A percentile compares a stretch with the other conserved stretches of the same genome.
Conservation (phyloP, 2,888 invertebrate genomes). For the Hetaerina titia region DNA sequence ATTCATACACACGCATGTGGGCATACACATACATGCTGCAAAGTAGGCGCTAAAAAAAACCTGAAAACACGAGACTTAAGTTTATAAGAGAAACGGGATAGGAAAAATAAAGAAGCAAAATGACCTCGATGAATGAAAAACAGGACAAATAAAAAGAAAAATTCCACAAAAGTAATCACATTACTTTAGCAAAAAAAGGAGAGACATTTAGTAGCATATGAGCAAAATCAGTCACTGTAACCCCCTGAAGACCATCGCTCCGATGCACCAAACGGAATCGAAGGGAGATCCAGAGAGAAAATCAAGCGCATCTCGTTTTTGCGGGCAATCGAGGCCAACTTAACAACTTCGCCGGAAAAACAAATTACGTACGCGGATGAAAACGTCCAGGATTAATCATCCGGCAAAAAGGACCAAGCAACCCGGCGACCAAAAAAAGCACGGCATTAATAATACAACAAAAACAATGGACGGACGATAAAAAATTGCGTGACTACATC, state of each 20-base stretch:
- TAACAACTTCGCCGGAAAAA: constrained; percentile 7
- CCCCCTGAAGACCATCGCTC: not conserved
- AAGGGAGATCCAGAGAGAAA: not conserved
- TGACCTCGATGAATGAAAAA: not conserved
- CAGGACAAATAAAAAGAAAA: not conserved
- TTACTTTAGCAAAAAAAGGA: not conserved
- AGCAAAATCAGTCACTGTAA: not conserved
- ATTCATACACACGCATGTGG: not conserved
- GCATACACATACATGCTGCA: not conserved
- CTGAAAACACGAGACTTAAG: not conserved
- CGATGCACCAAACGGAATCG: not conserved
- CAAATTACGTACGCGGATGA: not conserved
- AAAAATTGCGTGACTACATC: constrained; percentile 60
- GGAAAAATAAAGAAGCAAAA: not conserved
- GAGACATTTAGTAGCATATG: not conserved
- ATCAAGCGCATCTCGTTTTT: not conserved
- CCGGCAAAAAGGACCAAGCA: constrained; percentile 8
- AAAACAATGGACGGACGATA: constrained; percentile 58
- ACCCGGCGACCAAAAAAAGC: not conserved
- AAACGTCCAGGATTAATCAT: constrained; percentile 36
- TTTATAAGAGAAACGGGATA: not conserved
- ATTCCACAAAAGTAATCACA: not conserved
- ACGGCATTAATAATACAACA: constrained; percentile 57
- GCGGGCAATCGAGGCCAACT: constrained; percentile 32
- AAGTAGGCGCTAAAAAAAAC: not conserved